phyloP scores from a whole-genome alignment of 2,888 invertebrate species.

The Lordiphosa fenestrarum region DNA sequence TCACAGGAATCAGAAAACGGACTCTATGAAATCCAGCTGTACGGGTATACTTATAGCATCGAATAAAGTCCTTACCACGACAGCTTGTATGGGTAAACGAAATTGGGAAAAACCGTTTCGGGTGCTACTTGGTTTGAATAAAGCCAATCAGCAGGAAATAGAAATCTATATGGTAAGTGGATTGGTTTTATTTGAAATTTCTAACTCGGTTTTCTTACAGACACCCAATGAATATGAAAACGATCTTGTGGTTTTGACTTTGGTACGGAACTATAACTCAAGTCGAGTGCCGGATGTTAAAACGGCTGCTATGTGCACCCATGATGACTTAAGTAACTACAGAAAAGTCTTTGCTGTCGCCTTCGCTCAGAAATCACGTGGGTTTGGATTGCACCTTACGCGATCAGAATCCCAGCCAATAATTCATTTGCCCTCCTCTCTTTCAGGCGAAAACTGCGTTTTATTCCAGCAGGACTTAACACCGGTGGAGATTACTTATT shows the following conservation, averaged over 20 bases:
- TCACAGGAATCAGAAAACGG: background rate
- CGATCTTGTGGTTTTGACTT: background rate
- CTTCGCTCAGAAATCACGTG: no score
- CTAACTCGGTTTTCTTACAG: background rate
- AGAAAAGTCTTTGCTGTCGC: no score
- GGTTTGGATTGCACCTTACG: no score
- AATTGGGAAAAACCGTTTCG: background rate
- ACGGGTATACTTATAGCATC: slow-evolving; percentile 32
- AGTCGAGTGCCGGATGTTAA: background rate
- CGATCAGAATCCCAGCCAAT: no score
- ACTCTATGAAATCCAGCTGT: background rate
- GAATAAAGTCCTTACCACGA: slow-evolving; percentile 13
- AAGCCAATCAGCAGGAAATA: accelerated
- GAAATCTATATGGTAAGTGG: background rate
- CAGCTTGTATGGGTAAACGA: background rate
- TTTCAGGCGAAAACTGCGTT: background rate
- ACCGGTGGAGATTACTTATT: no score
- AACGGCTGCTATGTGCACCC: no score
- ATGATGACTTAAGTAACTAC: background rate
- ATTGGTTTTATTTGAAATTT: no score
- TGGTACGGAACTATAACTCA: background rate
- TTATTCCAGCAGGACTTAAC: no score
- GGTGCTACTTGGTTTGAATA: background rate
- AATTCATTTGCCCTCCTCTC: no score
- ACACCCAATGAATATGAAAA: background rate